These are phyloP conservation scores for Galaxias olidus DNA, from an alignment of 2,797 vertebrate species.

Conservation along the genomic window DNA sequence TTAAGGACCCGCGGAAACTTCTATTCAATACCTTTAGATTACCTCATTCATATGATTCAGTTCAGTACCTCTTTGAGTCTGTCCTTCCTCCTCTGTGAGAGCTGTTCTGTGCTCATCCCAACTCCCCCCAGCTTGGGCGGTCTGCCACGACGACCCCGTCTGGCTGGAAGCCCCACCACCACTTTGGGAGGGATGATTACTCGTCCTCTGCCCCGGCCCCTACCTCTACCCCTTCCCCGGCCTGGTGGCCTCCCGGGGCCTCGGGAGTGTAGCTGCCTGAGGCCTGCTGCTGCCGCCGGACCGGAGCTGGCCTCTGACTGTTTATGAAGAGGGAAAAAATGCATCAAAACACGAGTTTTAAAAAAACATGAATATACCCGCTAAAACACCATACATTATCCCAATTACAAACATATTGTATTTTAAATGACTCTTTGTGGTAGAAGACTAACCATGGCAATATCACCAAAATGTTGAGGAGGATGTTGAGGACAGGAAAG, in stretches of 20 bases:
- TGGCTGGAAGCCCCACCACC: conserved; percentile 57
- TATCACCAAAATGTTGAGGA: too few relatives aligned
- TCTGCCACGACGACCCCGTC: conserved; percentile 72
- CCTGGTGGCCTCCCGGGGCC: conserved; percentile 68
- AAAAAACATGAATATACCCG: too few relatives aligned
- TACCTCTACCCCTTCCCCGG: conserved; percentile 55
- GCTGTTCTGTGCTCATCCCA: conserved; percentile 64
- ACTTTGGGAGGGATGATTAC: conserved; percentile 52
- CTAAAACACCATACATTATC: too few relatives aligned
- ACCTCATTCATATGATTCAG: background rate
- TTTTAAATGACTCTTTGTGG: too few relatives aligned
- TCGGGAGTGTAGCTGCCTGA: conserved; percentile 52
- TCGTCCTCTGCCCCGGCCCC: conserved; percentile 50
- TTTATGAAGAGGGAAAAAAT: conserved; percentile 23
- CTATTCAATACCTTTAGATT: too few relatives aligned
- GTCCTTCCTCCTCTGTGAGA: conserved; percentile 73
- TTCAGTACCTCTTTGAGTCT: conserved; percentile 82
- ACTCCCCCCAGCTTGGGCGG: conserved; percentile 71
- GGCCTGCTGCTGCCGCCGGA: conserved; percentile 43
- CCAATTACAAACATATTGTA: too few relatives aligned
- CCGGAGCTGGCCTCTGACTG: conserved; percentile 29
- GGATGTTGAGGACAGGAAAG: too few relatives aligned
- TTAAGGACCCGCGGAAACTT: too few relatives aligned
- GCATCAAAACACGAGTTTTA: background rate
- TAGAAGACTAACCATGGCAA: too few relatives aligned